Base-by-base conservation (phyloP, 2,888 invertebrate genomes). In the Dysmachus trigonus region DNA sequence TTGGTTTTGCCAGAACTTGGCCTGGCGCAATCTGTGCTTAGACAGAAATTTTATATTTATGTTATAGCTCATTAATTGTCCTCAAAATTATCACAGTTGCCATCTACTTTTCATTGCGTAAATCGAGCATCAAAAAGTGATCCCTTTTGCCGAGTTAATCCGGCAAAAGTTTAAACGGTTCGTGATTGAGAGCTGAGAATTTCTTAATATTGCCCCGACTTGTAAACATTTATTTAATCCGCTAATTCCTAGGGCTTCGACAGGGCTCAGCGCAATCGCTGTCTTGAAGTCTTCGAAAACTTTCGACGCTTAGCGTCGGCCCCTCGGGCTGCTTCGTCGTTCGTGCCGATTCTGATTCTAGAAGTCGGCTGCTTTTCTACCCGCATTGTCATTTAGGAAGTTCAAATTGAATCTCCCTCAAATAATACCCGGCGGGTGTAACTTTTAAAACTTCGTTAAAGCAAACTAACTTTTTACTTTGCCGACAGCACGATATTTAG, bases 381-480 rank as follows among this genome's bases (percentile, higher is more conserved):
- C 62, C 62, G 13, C 30, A 47, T 10, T 18, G 47, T 62, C 81
- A 53, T 53, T 81, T 81, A 81, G 31, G 53, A 81, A 81, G 53
- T 81, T 81, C 81, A 81, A 81, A 81, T 81, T 81, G 81, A 81
- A 81, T 81, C 53, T 81, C 33, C 8, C 53, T 31, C 81, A 62
- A 81, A 53, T 53, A 81, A 81, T 81, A 53, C 81, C 81, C 81
- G 22, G 3, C 62, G 81, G 81, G 81, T 81, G 62, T 81, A 81
- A 81, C 81, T 81, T 81, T 81, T 62, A 81, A 81, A 81, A 81
- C 31, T 81, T 81, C 81, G 81, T 81, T 81, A 81, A 81, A 81
- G 81, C 15, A 81, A 81, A 81, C 81, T 81, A 81, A 81, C 53
- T 81, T 81, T 81, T 31, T 81, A 62, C 81, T 81, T 62, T 81